Evolutionary conservation across 2,797 vertebrate genomes (phyloP), one percentile per base, ranked within the genome.

Genomic region (Psittacula echo): DNA sequence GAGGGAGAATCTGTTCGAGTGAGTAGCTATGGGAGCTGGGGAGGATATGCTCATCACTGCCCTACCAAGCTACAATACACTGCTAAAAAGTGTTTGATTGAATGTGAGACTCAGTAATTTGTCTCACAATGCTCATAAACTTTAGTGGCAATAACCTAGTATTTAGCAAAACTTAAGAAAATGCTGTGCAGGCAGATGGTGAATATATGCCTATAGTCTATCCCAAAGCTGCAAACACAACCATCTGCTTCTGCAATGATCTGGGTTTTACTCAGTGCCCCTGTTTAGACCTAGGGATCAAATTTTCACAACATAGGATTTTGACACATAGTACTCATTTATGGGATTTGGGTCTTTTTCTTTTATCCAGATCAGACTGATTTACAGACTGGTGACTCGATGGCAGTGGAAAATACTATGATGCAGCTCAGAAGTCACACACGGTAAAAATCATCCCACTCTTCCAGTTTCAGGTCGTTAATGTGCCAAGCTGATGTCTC

Each of bases 101-200:
- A 89, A 96, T 75, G 58, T 85, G 83, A 67, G 83, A 94, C 70
- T 86, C 54, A n/a, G 61, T 96, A 96, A 93, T 87, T 87, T 96
- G 83, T 95, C 95, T 97, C 88, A 47, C 91, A 97, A 91, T 91
- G 62, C 71, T 95, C 83, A 13, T 96, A 96, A 96, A 64, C 73
- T 97, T 89, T 95, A 94, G 78, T 90, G 85, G 84, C 71, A 96
- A 96, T 97, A 93, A 97, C 83, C 90, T 95, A 90, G 32, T 85
- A 89, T 96, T 97, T 97, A 95, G 93, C 48, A 94, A 96, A 97
- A 89, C 96, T 90, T 97, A 89, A 95, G 93, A 96, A 97, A 97
- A 96, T 89, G 70, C 62, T 82, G 81, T 85, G 84, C 84, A 95
- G 80, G 74, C 94, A 97, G 95, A 96, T 97, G 93, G 97, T 93